Evolutionary conservation across 2,888 invertebrate genomes (phyloP).

Genomic region (Diadegma fenestrale): DNA sequence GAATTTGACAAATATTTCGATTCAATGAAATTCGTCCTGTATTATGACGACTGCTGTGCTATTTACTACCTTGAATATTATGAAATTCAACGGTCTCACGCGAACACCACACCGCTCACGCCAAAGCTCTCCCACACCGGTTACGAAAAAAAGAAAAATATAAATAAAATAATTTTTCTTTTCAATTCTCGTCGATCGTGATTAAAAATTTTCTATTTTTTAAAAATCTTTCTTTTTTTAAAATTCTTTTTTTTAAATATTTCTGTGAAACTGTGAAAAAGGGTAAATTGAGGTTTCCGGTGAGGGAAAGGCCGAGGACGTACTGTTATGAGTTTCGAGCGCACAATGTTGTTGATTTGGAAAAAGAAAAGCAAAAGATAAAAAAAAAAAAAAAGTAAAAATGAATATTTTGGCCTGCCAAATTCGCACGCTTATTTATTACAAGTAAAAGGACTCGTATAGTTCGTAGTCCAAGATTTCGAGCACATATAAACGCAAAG

Average conservation of each 20-base stretch:
- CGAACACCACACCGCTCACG: slow-evolving; percentile 52
- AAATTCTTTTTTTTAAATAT: not conserved
- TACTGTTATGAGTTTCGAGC: slow-evolving; percentile 50
- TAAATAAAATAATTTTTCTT: not conserved
- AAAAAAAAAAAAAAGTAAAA: slow-evolving; percentile 38
- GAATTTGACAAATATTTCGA: slow-evolving; percentile 58
- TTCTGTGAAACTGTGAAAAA: slow-evolving; percentile 16
- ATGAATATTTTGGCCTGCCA: slow-evolving; percentile 49
- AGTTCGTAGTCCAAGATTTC: slow-evolving; percentile 59
- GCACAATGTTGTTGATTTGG: slow-evolving; percentile 48
- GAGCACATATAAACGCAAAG: slow-evolving; percentile 65
- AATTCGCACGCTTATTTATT: slow-evolving; percentile 67
- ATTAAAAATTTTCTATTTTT: not conserved
- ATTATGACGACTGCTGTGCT: slow-evolving; percentile 50
- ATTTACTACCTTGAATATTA: slow-evolving; percentile 64
- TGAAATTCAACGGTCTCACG: slow-evolving; percentile 65
- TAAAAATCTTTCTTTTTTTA: too few species aligned
- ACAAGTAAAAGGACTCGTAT: slow-evolving; percentile 71
- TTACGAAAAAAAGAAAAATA: not conserved
- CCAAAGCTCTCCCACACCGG: slow-evolving; percentile 24
- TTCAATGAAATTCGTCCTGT: slow-evolving; percentile 28
- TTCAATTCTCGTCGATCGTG: not conserved
- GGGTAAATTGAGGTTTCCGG: not conserved
- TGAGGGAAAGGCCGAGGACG: slow-evolving; percentile 19
- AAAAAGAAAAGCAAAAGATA: slow-evolving; percentile 13